Evolutionary conservation across 2,888 invertebrate genomes (phyloP).

Genomic region (Ophion ventricosus): DNA sequence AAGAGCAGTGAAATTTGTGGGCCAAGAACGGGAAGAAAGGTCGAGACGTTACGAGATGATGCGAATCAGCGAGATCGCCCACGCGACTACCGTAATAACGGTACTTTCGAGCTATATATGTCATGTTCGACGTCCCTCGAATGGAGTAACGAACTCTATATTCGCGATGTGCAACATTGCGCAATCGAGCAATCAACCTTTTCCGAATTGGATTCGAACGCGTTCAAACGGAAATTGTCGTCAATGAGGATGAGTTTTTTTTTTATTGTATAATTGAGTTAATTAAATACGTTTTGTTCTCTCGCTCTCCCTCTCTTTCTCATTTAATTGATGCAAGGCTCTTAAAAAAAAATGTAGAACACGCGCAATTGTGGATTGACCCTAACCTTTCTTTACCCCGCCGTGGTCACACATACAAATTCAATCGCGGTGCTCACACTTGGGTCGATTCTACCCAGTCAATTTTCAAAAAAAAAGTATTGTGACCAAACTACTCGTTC

Average conservation of each 20-base stretch:
- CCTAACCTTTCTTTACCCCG: too few relatives aligned
- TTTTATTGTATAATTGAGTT: not conserved
- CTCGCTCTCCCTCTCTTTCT: not conserved
- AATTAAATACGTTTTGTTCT: not conserved
- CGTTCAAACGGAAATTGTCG: not conserved
- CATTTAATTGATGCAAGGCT: not conserved
- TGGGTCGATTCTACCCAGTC: too few relatives aligned
- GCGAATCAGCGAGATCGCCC: slow-evolving; percentile 49
- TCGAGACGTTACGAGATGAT: slow-evolving; percentile 11
- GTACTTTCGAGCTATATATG: slow-evolving; percentile 45
- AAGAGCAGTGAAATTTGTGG: not conserved
- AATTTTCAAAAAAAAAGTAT: too few relatives aligned
- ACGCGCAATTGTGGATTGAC: too few relatives aligned
- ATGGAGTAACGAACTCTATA: slow-evolving; percentile 42
- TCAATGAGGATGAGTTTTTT: not conserved
- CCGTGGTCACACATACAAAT: too few relatives aligned
- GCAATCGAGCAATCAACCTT: not conserved
- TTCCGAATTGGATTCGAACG: not conserved
- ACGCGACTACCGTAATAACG: slow-evolving; percentile 56
- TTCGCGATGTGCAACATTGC: not conserved
- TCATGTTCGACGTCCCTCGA: slow-evolving; percentile 19
- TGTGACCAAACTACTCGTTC: too few relatives aligned
- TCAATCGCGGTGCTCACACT: too few relatives aligned
- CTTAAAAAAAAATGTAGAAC: too few relatives aligned
- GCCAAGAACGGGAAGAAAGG: slow-evolving; percentile 13